Evolutionary conservation across 1,140 invertebrate genomes (phyloP).

Genomic region (Bombus confusus): DNA sequence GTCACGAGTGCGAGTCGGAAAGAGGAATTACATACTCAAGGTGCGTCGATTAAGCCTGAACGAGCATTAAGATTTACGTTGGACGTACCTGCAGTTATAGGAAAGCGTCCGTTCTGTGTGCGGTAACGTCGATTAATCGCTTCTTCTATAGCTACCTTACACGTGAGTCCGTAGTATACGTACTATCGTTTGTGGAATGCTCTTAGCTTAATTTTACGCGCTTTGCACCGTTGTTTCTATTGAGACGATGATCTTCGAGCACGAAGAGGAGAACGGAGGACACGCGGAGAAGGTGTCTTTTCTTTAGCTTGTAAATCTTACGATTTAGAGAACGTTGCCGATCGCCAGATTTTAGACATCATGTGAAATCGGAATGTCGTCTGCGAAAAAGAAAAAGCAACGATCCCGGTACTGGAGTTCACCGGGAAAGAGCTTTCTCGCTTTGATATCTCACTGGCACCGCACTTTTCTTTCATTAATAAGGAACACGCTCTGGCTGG

Average conservation of each 20-base stretch:
- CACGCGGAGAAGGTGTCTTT: background rate
- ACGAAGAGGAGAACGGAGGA: background rate
- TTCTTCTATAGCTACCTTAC: constrained; percentile 70
- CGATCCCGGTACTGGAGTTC: background rate
- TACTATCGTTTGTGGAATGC: constrained; percentile 55
- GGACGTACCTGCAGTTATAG: constrained; percentile 74
- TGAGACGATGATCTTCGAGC: background rate
- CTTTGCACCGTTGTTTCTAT: constrained; percentile 21
- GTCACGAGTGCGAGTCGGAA: background rate
- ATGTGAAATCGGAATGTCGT: background rate
- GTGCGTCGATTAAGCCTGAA: constrained; percentile 63
- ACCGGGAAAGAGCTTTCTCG: background rate
- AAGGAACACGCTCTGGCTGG: constrained; percentile 16
- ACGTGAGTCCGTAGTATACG: constrained; percentile 71
- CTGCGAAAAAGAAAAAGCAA: background rate
- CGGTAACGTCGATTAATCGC: constrained; percentile 72
- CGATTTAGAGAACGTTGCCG: background rate
- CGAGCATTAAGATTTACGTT: constrained; percentile 62
- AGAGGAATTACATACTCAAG: constrained; percentile 28
- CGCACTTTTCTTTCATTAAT: constrained; percentile 12
- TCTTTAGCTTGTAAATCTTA: background rate
- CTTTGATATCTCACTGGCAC: constrained; percentile 11
- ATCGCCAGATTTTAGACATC: background rate
- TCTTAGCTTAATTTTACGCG: constrained; percentile 21
- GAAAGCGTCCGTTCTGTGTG: constrained; percentile 72